Evolutionary conservation across 2,797 vertebrate genomes (phyloP).

Genomic region (Pempheris klunzingeri): DNA sequence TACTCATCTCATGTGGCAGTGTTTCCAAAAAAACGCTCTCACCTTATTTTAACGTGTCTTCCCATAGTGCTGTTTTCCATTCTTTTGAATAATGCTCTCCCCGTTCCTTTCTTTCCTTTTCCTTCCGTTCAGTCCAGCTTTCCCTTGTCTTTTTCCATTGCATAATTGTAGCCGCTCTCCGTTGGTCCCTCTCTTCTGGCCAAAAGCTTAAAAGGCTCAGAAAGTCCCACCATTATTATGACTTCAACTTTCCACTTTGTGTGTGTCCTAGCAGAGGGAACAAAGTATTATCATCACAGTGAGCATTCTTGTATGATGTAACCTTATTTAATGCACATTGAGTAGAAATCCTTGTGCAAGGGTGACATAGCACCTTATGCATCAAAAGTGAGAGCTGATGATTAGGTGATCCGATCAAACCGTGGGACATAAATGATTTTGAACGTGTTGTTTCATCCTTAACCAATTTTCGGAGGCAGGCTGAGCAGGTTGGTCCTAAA

Average conservation of each 20-base stretch:
- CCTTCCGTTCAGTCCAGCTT: slow-evolving; percentile 61
- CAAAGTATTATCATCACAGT: slow-evolving; percentile 62
- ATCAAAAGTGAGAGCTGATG: slow-evolving; percentile 28
- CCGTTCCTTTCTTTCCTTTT: slow-evolving; percentile 59
- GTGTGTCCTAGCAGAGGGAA: slow-evolving; percentile 69
- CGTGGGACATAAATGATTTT: not conserved
- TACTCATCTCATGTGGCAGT: slow-evolving; percentile 69
- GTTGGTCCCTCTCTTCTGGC: slow-evolving; percentile 76
- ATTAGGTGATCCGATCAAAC: slow-evolving; percentile 23
- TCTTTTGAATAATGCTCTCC: slow-evolving; percentile 57
- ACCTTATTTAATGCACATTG: slow-evolving; percentile 20
- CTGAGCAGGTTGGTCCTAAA: no score
- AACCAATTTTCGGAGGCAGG: not conserved
- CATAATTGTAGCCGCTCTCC: slow-evolving; percentile 76
- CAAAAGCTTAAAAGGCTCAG: slow-evolving; percentile 76
- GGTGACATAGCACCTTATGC: slow-evolving; percentile 22
- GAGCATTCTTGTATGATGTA: slow-evolving; percentile 51
- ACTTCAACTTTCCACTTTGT: slow-evolving; percentile 80
- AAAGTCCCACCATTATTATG: slow-evolving; percentile 79
- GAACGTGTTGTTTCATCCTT: slow-evolving; percentile 9
- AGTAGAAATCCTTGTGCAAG: slow-evolving; percentile 32
- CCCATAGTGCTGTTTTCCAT: slow-evolving; percentile 69
- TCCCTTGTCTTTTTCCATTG: slow-evolving; percentile 81
- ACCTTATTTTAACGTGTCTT: slow-evolving; percentile 76
- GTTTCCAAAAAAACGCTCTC: slow-evolving; percentile 68